Base-by-base conservation (phyloP, 2,113 vertebrate species). In the Pampusana beccarii region DNA sequence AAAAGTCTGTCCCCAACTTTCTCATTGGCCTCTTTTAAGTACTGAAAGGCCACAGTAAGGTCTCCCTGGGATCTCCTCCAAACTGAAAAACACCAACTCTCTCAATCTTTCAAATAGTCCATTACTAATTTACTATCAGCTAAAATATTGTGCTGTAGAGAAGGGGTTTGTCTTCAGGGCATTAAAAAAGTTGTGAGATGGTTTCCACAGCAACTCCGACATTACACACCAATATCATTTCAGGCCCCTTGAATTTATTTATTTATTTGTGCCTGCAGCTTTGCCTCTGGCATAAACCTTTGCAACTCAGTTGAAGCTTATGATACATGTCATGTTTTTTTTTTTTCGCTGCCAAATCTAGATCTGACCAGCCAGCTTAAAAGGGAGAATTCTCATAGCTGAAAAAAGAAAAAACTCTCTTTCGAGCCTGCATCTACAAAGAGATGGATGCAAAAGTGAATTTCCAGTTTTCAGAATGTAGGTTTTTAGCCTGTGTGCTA, bases 231-330 rank as follows among this genome's bases (percentile, higher is more conserved):
- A 38, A 42, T 91, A 92, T 40, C 3, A 42, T 91, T 90, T 90
- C 72, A 88, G 58, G 31, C 13, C 61, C 70, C 20, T 83, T 90
- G 33, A 93, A 95, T 92, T 90, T 92, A 94, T 95, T 97, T 92
- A 81, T 90, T 92, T 96, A 88, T 88, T 97, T 95, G 79, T 92
- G 94, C 96, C 89, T 78, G 61, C 58, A 96, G 94, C 54, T 94
- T 95, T 92, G 93, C 93, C 91, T 96, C 85, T 78, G 93, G 96
- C 95, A 62, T 80, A 93, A 96, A 94, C 69, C 84, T 96, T 93
- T 94, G 81, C 81, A 74, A 25, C 56, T 90, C 62, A 94, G 51
- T 62, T 95, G 90, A 94, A 96, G 58, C 89, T 94, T 96, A 95
- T 94, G 95, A 95, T 93, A 91, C 26, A 48, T 83, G 80, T 81